These are phyloP conservation scores for Opisthocomus hoazin DNA, from an alignment of 2,113 vertebrate species.

Conservation along the genomic window DNA sequence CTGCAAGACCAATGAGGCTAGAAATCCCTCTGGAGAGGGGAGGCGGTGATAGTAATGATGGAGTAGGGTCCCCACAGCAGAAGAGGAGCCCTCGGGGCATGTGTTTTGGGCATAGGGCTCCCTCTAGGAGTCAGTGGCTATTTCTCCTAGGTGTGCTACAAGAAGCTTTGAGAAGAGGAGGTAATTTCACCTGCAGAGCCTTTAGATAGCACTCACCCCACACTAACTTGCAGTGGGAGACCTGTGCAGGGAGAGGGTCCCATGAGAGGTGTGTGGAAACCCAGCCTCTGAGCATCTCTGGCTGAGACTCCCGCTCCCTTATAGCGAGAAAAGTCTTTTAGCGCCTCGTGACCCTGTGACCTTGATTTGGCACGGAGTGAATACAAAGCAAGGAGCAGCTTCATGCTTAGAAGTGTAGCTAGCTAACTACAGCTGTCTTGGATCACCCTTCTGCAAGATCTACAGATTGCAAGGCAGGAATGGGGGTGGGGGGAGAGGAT, in stretches of 20 bases:
- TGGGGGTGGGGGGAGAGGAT: slow-evolving; percentile 34
- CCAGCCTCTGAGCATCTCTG: background rate
- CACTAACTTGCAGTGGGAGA: background rate
- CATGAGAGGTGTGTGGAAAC: background rate
- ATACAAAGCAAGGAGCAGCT: background rate
- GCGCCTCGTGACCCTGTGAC: background rate
- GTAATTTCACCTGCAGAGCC: background rate
- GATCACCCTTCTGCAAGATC: slow-evolving; percentile 26
- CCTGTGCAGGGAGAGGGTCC: background rate
- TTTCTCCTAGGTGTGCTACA: background rate
- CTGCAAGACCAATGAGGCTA: background rate
- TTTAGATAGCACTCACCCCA: background rate
- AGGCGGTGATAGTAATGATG: background rate
- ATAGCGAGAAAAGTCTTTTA: background rate
- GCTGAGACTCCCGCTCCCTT: background rate
- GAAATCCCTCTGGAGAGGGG: background rate
- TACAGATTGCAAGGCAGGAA: slow-evolving; percentile 44
- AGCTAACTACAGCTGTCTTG: slow-evolving; percentile 24
- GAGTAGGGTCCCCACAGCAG: background rate
- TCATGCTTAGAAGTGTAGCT: background rate
- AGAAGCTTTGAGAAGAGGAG: background rate
- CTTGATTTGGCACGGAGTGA: background rate
- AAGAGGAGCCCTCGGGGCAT: background rate
- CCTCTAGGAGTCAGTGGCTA: background rate
- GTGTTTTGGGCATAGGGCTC: background rate